phyloP scores from a whole-genome alignment of 2,797 vertebrate species.

The Artibeus lituratus region DNA sequence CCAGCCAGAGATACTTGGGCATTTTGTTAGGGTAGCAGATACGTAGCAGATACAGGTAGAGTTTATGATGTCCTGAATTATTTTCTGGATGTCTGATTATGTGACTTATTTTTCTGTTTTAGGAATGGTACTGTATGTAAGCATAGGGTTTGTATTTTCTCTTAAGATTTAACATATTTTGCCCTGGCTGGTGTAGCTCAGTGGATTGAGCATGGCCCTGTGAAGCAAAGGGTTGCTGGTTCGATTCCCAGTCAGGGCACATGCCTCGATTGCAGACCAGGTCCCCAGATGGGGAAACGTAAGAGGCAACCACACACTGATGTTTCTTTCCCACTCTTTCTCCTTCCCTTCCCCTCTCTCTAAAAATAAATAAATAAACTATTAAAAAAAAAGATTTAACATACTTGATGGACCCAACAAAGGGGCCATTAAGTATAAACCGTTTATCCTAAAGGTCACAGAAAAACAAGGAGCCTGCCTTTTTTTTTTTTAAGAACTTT shows the following conservation, averaged over 20 bases:
- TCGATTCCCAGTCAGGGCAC: no score
- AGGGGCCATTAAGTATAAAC: not conserved
- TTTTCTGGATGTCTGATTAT: conserved; percentile 37
- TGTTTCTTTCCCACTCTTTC: no score
- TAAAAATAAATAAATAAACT: no score
- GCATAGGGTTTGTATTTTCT: conserved; percentile 16
- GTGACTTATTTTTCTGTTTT: not conserved
- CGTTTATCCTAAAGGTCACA: not conserved
- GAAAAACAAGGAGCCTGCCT: not conserved
- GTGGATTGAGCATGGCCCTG: no score
- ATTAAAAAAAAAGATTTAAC: no score
- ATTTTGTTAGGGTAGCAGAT: conserved; percentile 25
- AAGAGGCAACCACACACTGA: no score
- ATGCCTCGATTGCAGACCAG: no score
- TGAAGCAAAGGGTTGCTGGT: no score
- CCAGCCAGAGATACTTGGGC: not conserved
- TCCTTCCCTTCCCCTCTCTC: no score
- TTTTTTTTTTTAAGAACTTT: not conserved
- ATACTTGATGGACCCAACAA: not conserved
- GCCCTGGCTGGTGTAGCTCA: no score
- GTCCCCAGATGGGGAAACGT: no score
- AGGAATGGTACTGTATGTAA: not conserved
- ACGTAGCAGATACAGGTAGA: not conserved
- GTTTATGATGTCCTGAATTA: conserved; percentile 3
- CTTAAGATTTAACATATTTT: conserved; percentile 16